A percentile compares a stretch with the other conserved stretches of the same genome.
Conservation (phyloP, 2,797 vertebrate genomes). For the Tinamus major region DNA sequence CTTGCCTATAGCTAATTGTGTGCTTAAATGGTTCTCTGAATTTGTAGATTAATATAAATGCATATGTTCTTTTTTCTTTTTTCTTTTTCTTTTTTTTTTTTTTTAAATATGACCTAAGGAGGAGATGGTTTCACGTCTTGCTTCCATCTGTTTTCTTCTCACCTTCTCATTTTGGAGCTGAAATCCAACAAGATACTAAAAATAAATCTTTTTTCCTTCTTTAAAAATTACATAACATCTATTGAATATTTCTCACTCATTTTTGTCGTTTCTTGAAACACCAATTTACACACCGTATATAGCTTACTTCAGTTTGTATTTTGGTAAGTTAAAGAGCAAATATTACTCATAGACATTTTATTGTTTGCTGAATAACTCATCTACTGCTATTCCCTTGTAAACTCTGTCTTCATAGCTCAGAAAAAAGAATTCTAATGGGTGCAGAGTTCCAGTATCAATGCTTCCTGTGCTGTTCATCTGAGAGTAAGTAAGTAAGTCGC, state of each 20-base stretch:
- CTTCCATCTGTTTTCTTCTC: not conserved
- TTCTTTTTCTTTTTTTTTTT: not conserved
- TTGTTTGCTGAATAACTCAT: not conserved
- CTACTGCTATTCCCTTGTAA: not conserved
- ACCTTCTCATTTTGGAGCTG: not conserved
- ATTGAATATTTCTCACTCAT: not conserved
- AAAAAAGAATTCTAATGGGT: not conserved
- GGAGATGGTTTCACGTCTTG: not conserved
- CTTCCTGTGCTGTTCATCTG: not conserved
- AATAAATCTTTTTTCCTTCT: not conserved
- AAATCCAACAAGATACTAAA: not conserved
- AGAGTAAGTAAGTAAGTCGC: too few relatives aligned
- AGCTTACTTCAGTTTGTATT: not conserved
- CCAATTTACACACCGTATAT: not conserved
- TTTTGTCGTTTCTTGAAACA: not conserved
- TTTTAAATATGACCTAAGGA: not conserved
- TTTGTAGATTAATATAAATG: conserved; percentile 25
- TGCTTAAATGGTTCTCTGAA: conserved; percentile 38
- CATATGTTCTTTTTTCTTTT: not conserved
- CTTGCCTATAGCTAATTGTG: conserved; percentile 29
- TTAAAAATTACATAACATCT: not conserved
- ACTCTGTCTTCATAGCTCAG: not conserved
- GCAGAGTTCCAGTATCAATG: not conserved
- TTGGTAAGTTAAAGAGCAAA: not conserved
- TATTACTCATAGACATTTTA: not conserved